These are phyloP conservation scores for Mesoligia furuncula DNA, from an alignment of 2,888 invertebrate species.

Conservation along the genomic window DNA sequence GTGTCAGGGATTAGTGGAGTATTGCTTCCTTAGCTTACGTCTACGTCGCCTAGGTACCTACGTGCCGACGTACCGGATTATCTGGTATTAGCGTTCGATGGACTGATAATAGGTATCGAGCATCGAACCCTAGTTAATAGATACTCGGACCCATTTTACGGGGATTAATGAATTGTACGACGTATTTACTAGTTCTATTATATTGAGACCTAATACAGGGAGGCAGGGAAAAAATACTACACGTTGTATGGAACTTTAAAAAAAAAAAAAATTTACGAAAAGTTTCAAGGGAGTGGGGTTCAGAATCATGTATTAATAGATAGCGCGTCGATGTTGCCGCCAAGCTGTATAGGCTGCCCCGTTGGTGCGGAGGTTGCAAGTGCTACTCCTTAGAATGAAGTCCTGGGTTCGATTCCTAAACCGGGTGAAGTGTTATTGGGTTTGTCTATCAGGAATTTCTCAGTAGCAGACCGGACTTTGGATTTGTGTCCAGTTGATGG, in stretches of 20 bases:
- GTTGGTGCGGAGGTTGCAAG: background rate
- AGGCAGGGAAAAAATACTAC: background rate
- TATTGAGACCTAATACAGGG: background rate
- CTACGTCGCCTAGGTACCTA: conserved; percentile 39
- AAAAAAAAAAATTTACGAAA: no score
- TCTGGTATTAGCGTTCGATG: conserved; percentile 66
- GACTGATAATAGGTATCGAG: conserved; percentile 64
- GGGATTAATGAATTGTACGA: conserved; percentile 12
- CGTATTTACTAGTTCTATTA: conserved; percentile 2
- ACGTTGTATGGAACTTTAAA: background rate
- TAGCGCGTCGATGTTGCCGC: background rate
- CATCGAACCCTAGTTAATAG: conserved; percentile 36
- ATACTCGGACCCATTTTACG: conserved; percentile 20
- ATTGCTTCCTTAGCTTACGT: conserved; percentile 63
- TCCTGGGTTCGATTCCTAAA: background rate
- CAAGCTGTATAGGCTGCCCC: background rate
- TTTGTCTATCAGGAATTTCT: background rate
- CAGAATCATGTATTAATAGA: background rate
- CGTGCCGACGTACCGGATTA: conserved; percentile 63
- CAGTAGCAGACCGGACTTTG: background rate
- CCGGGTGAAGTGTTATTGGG: background rate
- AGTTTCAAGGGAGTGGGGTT: background rate
- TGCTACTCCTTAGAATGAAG: background rate
- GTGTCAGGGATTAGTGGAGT: conserved; percentile 64
- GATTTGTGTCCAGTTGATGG: no score